Conservation (phyloP, 2,797 vertebrate genomes). For the Cephalopachus bancanus region DNA sequence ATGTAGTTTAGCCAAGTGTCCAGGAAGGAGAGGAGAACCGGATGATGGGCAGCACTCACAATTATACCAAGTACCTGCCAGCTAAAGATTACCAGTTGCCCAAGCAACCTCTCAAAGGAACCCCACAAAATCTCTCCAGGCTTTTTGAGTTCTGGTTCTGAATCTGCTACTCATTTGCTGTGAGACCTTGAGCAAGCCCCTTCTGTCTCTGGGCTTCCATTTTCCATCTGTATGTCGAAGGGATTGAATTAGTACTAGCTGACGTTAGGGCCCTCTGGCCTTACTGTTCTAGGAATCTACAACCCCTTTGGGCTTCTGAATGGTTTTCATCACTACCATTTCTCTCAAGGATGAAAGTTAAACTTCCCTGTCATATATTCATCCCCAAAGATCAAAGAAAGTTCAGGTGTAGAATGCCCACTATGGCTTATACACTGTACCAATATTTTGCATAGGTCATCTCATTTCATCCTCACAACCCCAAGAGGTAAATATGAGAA, state of each 20-base stretch:
- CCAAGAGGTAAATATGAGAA: background rate
- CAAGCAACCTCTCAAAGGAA: background rate
- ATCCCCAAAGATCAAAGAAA: background rate
- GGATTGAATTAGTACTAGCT: background rate
- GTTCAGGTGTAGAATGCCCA: background rate
- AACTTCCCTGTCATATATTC: background rate
- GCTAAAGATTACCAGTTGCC: too few relatives aligned
- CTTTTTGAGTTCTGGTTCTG: background rate
- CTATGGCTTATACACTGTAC: background rate
- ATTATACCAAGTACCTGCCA: background rate
- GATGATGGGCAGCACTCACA: background rate
- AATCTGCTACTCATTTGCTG: background rate
- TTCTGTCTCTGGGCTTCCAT: background rate
- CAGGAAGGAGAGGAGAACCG: background rate
- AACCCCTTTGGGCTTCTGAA: background rate
- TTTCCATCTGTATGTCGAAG: background rate
- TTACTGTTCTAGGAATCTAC: background rate
- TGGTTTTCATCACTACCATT: background rate
- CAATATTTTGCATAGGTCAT: background rate
- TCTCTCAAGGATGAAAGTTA: background rate
- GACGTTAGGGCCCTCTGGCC: background rate
- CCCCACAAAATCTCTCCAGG: background rate
- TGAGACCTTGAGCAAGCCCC: background rate
- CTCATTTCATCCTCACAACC: background rate
- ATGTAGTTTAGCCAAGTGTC: background rate